These are phyloP conservation scores for Ceratina calcarata DNA, from an alignment of 1,140 invertebrate genomes.

Conservation along the genomic window DNA sequence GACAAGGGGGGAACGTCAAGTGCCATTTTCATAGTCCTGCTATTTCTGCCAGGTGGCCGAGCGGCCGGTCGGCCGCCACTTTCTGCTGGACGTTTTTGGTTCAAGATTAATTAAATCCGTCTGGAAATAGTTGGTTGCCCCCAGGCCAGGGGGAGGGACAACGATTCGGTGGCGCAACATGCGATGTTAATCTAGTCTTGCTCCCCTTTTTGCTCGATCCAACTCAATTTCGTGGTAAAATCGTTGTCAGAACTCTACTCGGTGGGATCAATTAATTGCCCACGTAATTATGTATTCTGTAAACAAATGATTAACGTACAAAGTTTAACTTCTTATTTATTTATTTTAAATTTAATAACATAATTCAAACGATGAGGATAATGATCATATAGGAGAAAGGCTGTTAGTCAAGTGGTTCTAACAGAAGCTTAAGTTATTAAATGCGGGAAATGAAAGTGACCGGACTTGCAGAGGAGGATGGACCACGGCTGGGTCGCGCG, in stretches of 20 bases:
- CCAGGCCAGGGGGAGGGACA: background rate
- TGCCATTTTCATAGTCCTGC: slow-evolving; percentile 59
- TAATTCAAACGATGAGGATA: background rate
- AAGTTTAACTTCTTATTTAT: too few species aligned
- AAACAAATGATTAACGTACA: too few species aligned
- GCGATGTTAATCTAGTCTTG: slow-evolving; percentile 63
- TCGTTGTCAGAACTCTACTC: slow-evolving; percentile 44
- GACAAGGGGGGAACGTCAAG: slow-evolving; percentile 35
- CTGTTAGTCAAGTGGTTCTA: slow-evolving; percentile 23
- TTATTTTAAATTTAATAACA: too few species aligned
- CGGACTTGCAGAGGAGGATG: slow-evolving; percentile 60
- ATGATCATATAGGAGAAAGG: background rate
- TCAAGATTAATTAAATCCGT: slow-evolving; percentile 77
- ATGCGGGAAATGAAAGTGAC: slow-evolving; percentile 68
- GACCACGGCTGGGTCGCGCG: slow-evolving; percentile 71
- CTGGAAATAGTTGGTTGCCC: slow-evolving; percentile 72
- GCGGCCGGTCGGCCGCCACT: slow-evolving; percentile 63
- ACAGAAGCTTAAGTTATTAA: slow-evolving; percentile 54
- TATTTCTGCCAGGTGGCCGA: slow-evolving; percentile 77
- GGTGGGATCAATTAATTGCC: too few species aligned
- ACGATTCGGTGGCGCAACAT: slow-evolving; percentile 45
- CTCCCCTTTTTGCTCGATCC: slow-evolving; percentile 23
- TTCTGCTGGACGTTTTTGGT: slow-evolving; percentile 72
- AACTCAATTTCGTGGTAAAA: slow-evolving; percentile 31
- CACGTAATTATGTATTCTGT: too few species aligned